Evolutionary conservation across 1,140 invertebrate species (phyloP), one percentile per base, ranked within the genome.

Genomic region (Bombus superbus): DNA sequence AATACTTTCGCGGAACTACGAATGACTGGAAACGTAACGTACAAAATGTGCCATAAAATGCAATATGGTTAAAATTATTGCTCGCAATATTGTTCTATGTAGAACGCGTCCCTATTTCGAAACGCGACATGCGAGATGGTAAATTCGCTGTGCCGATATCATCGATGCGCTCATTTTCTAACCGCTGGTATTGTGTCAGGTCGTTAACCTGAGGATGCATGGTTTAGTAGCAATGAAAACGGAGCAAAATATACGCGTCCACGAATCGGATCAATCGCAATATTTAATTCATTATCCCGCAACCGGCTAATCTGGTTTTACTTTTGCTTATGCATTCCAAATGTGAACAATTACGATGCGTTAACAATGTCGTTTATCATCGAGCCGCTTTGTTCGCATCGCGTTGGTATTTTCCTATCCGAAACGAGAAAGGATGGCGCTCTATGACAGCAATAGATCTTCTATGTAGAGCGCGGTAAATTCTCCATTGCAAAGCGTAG

Each of bases 131-230:
- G 84, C 78, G 35, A 74, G 47, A 85, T 85, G 79, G 79, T 75
- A 69, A 81, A 85, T 85, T 85, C 79, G 15, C 22, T 44, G 15
- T 59, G 62, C 59, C 79, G 84, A 85, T 85, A 85, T 57, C 79
- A 85, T 85, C 84, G 84, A 85, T 85, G 84, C 84, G 84, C 68
- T 77, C 59, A 68, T 85, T 87, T 85, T 87, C 72, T 53, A 80
- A 59, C 32, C 47, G 10, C 38, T 87, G 47, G 59, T 35, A 81
- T 62, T 57, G 71, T 57, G 38, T 81, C 71, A 22, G 84, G 84
- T 81, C 84, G 84, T 85, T 75, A 75, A 85, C 84, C 84, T 71
- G 71, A 2, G 59, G 47, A 74, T 53, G n/a, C 72, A 76, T 74
- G 62, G 42, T 68, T 64, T 81, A 64, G n/a, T 44, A 85, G 62